Base-by-base conservation (phyloP, 2,113 vertebrate genomes). In the Rhegmatorhina hoffmannsi region DNA sequence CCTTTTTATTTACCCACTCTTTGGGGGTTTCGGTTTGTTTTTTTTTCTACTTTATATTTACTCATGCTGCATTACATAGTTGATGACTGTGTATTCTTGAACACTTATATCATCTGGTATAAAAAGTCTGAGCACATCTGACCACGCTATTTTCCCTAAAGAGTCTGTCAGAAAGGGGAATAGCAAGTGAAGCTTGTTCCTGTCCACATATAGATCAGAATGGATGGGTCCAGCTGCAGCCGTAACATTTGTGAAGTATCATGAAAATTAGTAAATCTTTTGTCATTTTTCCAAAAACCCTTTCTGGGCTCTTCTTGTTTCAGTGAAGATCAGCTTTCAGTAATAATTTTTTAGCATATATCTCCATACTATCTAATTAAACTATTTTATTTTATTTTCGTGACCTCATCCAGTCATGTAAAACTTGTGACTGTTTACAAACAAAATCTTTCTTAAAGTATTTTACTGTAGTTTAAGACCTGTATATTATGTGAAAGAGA, bases 381-480 rank as follows among this genome's bases (percentile, higher is more conserved):
- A 84, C 50, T 92, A 79, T 96, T 92, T 92, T 89, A 95, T 91
- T 94, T 91, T 46, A 74, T 64, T 95, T 91, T 84, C 68, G 79
- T 96, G 92, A 97, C 49, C 74, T 97, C 93, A 97, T 60, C 17
- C 31, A 77, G 46, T 93, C 78, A 64, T 87, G 72, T 91, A 95
- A 96, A 96, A 91, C 75, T 17, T 89, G 59, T 86, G 88, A 72
- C 64, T 89, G 92, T 96, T 97, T 97, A 62, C 47, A 96, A 96
- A 88, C 78, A 96, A 96, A 94, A 87, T 87, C 23, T 87, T 84
- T 73, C 72, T 92, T 68, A 5, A 47, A 75, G 47, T 33, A 50
- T 84, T 92, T 49, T 34, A 83, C 43, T 78, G 94, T 84, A 87
- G 67, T 72, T 92, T 83, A 46, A 90, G 82, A 67, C 29, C 46